Base-by-base conservation (phyloP, 1,140 invertebrate species). In the Adelges cooleyi region DNA sequence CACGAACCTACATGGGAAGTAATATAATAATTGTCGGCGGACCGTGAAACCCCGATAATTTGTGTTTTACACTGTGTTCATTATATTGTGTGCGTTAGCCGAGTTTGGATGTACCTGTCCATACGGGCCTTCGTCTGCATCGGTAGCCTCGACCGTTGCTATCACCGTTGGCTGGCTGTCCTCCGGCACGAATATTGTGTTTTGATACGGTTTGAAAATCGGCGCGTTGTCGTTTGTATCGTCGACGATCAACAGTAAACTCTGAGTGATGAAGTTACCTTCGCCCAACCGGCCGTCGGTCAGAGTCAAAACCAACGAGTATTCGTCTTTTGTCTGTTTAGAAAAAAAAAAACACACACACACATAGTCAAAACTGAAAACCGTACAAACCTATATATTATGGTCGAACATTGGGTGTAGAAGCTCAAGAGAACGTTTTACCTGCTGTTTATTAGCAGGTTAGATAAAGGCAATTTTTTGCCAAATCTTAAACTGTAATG, bases 171-270 rank as follows among this genome's bases (percentile, higher is more conserved):
- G 83, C 1, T 79, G 75, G 38, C 85, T 82, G 74, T 93, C 84
- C 78, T 95, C 90, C 50, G 80, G 81, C 3, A 94, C 79, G 53
- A 82, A 84, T 52, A 95, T 77, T 29, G 89, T 86, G 4, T 87
- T 83, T 67, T 87, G 86, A 76, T 92, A 91, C 13, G 88, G 85
- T 71, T 86, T 83, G 74, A 94, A 95, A 51, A 90, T 80, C 3
- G 92, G 91, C 67, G 84, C 83, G 77, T 92, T 92, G 77, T 95
- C 92, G 71, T 95, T 95, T 10, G 91, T 85, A 74, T 95, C 92
- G 76, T 94, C 90, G 1, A 95, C 89, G 50, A 93, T 77, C 15
- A 94, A 75, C 59, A 94, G 76, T 56, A 95, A 81, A 71, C 89
- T 91, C 77, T 94, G 91, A 4, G 89, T 92, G 65, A 95, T 87